Evolutionary conservation across 1,140 invertebrate species (phyloP).

Genomic region (Drosophila funebris): DNA sequence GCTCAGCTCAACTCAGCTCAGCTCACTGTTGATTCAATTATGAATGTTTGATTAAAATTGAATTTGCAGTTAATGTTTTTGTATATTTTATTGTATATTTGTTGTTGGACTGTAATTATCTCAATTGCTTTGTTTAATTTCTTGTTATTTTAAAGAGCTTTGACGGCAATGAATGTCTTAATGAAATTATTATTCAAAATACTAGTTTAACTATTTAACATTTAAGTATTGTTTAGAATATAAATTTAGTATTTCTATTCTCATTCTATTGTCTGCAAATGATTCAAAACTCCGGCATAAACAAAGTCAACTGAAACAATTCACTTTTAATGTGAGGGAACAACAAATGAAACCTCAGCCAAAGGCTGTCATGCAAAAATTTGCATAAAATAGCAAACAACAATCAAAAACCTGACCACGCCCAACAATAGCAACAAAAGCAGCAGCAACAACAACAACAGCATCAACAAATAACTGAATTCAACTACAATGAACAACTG

Average conservation of each 20-base stretch:
- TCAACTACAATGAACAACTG: too few species aligned
- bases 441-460: not conserved
- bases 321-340: constrained; percentile 13
- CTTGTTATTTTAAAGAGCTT: not conserved
- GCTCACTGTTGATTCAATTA: constrained; percentile 55
- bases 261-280: not conserved
- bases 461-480: too few species aligned
- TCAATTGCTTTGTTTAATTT: too few species aligned
- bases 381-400: constrained; percentile 65
- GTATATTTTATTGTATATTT: too few species aligned
- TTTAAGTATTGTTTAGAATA: too few species aligned
- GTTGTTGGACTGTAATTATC: too few species aligned
- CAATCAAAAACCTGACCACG: constrained; percentile 49
- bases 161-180: not conserved
- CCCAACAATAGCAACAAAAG: constrained; percentile 29
- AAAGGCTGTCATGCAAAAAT: constrained; percentile 35
- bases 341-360: constrained; percentile 31
- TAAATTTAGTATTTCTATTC: not conserved
- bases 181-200: too few species aligned
- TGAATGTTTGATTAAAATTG: constrained; percentile 44
- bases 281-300: not conserved
- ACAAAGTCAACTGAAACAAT: constrained; percentile 12
- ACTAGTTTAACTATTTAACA: too few species aligned
- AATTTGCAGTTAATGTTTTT: constrained; percentile 17
- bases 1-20: not conserved